Evolutionary conservation across 2,797 vertebrate species (phyloP).

Genomic region (Passerculus sandwichensis): DNA sequence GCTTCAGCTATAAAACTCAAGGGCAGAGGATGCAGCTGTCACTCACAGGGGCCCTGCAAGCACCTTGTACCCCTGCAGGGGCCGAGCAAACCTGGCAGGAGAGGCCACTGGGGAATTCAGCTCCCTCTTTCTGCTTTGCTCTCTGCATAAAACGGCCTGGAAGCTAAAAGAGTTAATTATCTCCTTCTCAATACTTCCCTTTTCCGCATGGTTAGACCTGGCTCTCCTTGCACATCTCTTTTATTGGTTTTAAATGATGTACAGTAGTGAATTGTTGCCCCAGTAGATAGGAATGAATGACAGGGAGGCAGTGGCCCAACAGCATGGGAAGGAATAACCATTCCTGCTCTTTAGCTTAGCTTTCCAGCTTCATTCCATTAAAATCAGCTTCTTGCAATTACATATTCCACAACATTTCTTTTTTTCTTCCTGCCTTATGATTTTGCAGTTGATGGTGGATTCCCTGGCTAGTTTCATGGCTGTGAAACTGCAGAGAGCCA

Average conservation of each 20-base stretch:
- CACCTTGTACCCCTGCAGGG: conserved; percentile 25
- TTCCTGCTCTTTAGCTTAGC: neutral
- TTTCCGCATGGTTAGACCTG: conserved; percentile 40
- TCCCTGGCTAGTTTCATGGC: conserved; percentile 41
- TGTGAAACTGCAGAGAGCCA: conserved; percentile 63
- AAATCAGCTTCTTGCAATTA: conserved; percentile 25
- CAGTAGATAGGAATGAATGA: neutral
- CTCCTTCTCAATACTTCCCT: conserved; percentile 17
- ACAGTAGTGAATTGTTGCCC: conserved; percentile 26
- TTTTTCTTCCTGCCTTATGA: conserved; percentile 8
- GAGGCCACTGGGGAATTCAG: neutral
- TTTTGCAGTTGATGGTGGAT: conserved; percentile 36
- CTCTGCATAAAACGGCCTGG: conserved; percentile 34
- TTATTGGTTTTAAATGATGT: conserved; percentile 50
- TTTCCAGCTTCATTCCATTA: conserved; percentile 20
- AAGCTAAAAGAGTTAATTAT: conserved; percentile 62
- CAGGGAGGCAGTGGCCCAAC: neutral
- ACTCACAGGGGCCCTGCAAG: neutral
- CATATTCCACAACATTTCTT: neutral
- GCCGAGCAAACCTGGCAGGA: neutral
- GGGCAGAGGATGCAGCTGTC: conserved; percentile 37
- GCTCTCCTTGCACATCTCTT: conserved; percentile 23
- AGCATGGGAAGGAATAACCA: neutral
- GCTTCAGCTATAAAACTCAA: conserved; percentile 56
- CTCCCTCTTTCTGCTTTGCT: neutral